A percentile compares a stretch with the other conserved stretches of the same genome.
phyloP scores from a whole-genome alignment of 2,888 invertebrate species.

The Willowsia nigromaculata region DNA sequence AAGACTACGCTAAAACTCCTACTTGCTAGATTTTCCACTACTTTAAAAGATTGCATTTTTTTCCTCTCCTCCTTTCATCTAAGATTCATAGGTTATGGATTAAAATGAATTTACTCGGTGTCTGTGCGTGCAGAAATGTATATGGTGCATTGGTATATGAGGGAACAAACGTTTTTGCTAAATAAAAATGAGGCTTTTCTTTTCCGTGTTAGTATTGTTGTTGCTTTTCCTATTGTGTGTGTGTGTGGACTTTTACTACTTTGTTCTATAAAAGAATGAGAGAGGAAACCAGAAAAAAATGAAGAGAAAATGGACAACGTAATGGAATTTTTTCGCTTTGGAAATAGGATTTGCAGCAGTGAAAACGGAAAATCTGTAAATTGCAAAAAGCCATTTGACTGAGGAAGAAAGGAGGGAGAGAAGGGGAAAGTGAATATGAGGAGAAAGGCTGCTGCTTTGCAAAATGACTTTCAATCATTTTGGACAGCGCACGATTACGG shows the following conservation, averaged over 20 bases:
- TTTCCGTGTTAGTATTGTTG: background rate
- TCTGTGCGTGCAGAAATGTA: background rate
- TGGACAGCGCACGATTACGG: constrained; percentile 31
- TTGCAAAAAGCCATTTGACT: constrained; percentile 24
- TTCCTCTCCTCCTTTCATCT: background rate
- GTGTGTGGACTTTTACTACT: background rate
- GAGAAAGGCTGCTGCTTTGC: background rate
- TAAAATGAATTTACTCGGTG: background rate
- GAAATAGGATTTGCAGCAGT: background rate
- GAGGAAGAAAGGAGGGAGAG: background rate
- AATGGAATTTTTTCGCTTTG: constrained; percentile 28
- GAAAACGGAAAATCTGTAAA: constrained; percentile 5
- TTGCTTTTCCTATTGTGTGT: background rate
- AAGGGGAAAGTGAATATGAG: background rate
- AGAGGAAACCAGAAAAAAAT: background rate
- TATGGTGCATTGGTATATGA: background rate
- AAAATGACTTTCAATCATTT: constrained; percentile 41
- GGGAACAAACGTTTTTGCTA: background rate
- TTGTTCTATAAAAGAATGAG: constrained; percentile 1
- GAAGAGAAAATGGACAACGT: background rate
- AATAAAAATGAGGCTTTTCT: background rate
- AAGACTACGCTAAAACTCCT: background rate
- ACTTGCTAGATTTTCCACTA: background rate
- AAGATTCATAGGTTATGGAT: constrained; percentile 33
- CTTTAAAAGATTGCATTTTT: constrained; percentile 41